These are phyloP conservation scores for Cyclophora punctaria DNA, from an alignment of 2,888 invertebrate genomes.

Conservation along the genomic window DNA sequence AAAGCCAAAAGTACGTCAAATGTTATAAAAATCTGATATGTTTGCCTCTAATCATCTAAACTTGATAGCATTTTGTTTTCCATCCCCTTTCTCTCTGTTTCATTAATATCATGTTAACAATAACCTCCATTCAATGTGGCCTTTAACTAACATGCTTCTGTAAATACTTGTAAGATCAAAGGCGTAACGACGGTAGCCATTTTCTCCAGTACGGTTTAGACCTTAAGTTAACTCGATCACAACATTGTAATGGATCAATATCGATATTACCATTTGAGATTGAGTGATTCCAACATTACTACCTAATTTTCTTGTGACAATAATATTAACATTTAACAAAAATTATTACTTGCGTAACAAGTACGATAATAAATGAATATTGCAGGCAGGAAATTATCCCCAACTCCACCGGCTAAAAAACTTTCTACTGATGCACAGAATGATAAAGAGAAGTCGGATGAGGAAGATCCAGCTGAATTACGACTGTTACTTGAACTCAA, in stretches of 20 bases:
- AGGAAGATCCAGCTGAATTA: conserved; percentile 88
- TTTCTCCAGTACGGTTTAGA: conserved; percentile 60
- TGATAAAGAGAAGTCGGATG: conserved; percentile 84
- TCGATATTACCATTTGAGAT: conserved; percentile 12
- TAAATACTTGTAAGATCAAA: conserved; percentile 31
- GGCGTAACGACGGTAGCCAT: conserved; percentile 70
- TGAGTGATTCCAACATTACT: conserved; percentile 22
- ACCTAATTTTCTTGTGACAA: conserved; percentile 17
- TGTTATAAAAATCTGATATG: conserved; percentile 51
- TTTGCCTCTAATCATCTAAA: conserved; percentile 39
- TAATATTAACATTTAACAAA: conserved; percentile 6
- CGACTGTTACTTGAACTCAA: conserved; percentile 90
- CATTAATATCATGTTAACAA: too few species aligned
- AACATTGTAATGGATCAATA: conserved; percentile 29
- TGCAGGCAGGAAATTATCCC: conserved; percentile 81
- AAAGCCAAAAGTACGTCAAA: conserved; percentile 85
- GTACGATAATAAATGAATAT: conserved; percentile 5
- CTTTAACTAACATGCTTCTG: conserved; percentile 60
- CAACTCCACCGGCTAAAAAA: conserved; percentile 78
- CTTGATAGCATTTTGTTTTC: conserved; percentile 10
- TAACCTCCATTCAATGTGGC: conserved; percentile 12
- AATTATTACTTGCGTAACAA: background rate
- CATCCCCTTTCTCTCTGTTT: too few species aligned
- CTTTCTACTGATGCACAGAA: conserved; percentile 78
- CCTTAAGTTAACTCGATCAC: conserved; percentile 22